A percentile compares a stretch with the other conserved stretches of the same genome.
Evolutionary conservation across 2,888 invertebrate species (phyloP).

Genomic region (Phengaris alcon): DNA sequence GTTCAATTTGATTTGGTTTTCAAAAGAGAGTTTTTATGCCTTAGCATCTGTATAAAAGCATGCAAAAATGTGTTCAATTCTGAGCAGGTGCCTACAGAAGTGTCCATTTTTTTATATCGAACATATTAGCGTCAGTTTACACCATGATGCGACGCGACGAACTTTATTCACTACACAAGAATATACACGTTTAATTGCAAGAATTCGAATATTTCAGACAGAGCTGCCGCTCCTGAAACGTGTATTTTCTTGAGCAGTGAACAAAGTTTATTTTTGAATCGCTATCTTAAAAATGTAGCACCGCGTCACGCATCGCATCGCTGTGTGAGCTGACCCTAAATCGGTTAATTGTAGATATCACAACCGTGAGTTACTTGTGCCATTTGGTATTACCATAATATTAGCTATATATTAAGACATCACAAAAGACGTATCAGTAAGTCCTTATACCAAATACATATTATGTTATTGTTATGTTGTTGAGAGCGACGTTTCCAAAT

Average conservation of each 20-base stretch:
- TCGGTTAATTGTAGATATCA: slow-evolving; percentile 39
- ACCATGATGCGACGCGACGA: too few species aligned
- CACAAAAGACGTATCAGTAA: slow-evolving; percentile 65
- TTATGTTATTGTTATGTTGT: slow-evolving; percentile 62
- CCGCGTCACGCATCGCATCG: too few species aligned
- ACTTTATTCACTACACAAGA: too few species aligned
- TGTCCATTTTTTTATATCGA: too few species aligned
- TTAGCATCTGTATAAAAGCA: background rate
- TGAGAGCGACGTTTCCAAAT: slow-evolving; percentile 53
- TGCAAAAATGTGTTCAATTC: background rate
- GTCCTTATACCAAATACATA: slow-evolving; percentile 66
- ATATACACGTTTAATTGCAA: too few species aligned
- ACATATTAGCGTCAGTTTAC: too few species aligned
- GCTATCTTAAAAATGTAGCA: too few species aligned
- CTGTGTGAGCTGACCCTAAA: background rate
- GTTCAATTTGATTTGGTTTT: slow-evolving; percentile 56
- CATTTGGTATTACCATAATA: slow-evolving; percentile 46
- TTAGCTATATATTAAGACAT: slow-evolving; percentile 39
- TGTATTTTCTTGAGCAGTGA: too few species aligned
- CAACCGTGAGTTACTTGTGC: slow-evolving; percentile 70
- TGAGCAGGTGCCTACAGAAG: too few species aligned
- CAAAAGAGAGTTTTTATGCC: background rate
- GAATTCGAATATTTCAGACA: too few species aligned
- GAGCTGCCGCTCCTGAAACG: too few species aligned
- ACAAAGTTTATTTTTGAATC: too few species aligned